Percentiles rank a stretch among this genome's conserved stretches.
Conservation (phyloP, 2,888 invertebrate genomes). For the Hemicrepidius hirtus region DNA sequence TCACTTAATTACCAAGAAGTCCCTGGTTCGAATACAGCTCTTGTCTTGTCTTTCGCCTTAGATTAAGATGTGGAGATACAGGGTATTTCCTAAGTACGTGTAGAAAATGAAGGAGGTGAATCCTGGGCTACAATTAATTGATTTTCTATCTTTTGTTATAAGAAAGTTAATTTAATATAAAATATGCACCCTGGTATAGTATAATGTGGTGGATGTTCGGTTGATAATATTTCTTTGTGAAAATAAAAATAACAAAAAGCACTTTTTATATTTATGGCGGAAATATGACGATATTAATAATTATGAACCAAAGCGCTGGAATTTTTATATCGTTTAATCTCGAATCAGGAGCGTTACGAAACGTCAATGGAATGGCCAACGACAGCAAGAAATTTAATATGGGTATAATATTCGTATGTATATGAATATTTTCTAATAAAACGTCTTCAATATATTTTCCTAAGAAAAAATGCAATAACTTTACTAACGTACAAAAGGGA, state of each 20-base stretch:
- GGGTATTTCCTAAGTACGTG: too few relatives aligned
- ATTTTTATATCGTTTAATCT: slow-evolving; percentile 29
- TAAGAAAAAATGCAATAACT: slow-evolving; percentile 8
- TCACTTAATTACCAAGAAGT: too few relatives aligned
- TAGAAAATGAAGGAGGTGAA: too few relatives aligned
- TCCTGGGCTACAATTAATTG: too few relatives aligned
- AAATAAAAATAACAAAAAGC: neutral
- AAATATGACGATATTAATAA: slow-evolving; percentile 12
- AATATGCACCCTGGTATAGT: too few relatives aligned
- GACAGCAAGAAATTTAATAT: slow-evolving; percentile 28
- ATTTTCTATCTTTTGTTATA: too few relatives aligned
- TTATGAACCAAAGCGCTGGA: slow-evolving; percentile 6
- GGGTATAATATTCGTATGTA: slow-evolving; percentile 16
- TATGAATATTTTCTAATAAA: slow-evolving; percentile 20
- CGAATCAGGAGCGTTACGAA: slow-evolving; percentile 9
- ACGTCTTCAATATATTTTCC: neutral
- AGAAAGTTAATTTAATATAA: too few relatives aligned
- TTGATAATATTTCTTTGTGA: neutral
- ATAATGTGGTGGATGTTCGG: too few relatives aligned
- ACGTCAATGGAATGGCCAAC: slow-evolving; percentile 16
- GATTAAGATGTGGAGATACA: too few relatives aligned
- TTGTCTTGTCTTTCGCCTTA: too few relatives aligned
- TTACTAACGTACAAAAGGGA: too few relatives aligned
- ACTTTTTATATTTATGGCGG: neutral
- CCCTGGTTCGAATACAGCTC: too few relatives aligned